Evolutionary conservation across 1,140 invertebrate species (phyloP), one percentile per base, ranked within the genome.

Genomic region (Heliconius himera): DNA sequence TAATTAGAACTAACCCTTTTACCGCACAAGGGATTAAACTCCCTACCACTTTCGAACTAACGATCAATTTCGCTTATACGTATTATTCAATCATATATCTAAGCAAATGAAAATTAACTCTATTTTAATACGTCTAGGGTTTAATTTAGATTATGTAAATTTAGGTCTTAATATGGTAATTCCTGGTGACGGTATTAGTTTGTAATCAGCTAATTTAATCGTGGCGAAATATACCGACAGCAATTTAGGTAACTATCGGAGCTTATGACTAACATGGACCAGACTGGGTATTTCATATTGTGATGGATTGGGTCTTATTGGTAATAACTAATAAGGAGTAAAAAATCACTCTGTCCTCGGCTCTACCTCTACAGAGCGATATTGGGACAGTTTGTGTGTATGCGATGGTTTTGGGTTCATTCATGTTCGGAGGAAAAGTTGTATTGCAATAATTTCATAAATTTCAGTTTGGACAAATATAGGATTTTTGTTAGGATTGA

Each of bases 151-250:
- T 13, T 79, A 75, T n/a, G 26, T 66, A 18, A 20, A 20, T 16
- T 20, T 70, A 70, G 80, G 70, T 79, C 74, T 82, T 71, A 78
- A 80, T 79, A 81, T 80, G 82, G 56, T 83, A 82, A 82, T 80
- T 73, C 79, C 74, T 73, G 83, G 80, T 84, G 84, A 85, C 83
- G 85, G 81, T 85, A 85, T 88, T 88, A 88, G 84, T 86, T 84
- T 76, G 78, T 86, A 85, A 88, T 88, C 85, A 88, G 83, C 83
- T 85, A 84, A 88, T 87, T 87, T 84, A 85, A 86, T 88, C 82
- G 75, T 73, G 83, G 82, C 80, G 73, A 81, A 84, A 82, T 77
- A 77, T 71, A 80, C 74, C 79, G 72, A 56, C 74, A 38, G 71
- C 56, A 38, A 56, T 56, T 77, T 60, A 77, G 79, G 41, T 66